Evolutionary conservation across 2,888 invertebrate species (phyloP).

Genomic region (Melinaea menophilus): DNA sequence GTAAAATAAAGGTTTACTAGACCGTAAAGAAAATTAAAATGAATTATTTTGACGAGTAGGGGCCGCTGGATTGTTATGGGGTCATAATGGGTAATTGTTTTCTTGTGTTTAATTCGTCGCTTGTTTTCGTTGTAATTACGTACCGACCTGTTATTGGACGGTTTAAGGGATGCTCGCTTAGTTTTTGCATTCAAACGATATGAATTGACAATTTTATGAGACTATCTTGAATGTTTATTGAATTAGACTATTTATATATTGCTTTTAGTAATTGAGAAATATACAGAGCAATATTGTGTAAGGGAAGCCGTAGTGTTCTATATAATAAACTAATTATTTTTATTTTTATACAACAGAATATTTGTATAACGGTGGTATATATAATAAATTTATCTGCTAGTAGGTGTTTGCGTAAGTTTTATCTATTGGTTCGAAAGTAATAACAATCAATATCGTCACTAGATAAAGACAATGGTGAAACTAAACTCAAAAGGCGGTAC

Average conservation of each 20-base stretch:
- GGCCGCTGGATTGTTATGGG: slow-evolving; percentile 64
- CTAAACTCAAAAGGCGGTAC: slow-evolving; percentile 29
- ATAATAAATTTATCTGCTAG: no score
- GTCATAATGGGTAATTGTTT: slow-evolving; percentile 65
- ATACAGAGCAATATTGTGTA: no score
- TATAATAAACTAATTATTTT: no score
- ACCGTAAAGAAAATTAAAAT: slow-evolving; percentile 78
- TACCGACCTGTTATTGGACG: slow-evolving; percentile 40
- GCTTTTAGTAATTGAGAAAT: no score
- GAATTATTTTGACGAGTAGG: slow-evolving; percentile 78
- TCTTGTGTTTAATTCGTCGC: slow-evolving; percentile 47
- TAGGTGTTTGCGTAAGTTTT: no score
- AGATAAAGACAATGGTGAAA: slow-evolving; percentile 32
- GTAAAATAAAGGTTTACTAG: slow-evolving; percentile 78
- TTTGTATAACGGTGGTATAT: no score
- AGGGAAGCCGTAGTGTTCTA: no score
- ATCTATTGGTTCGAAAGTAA: no score
- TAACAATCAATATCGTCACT: background rate
- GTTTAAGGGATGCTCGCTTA: slow-evolving; percentile 31
- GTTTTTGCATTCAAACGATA: slow-evolving; percentile 27
- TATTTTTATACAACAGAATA: no score
- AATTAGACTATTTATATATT: background rate
- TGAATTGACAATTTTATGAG: slow-evolving; percentile 13
- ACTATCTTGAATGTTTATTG: background rate
- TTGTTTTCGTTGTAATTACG: slow-evolving; percentile 46